These are phyloP conservation scores for Bubalus kerabau DNA, from an alignment of 2,113 vertebrate species.

Conservation along the genomic window DNA sequence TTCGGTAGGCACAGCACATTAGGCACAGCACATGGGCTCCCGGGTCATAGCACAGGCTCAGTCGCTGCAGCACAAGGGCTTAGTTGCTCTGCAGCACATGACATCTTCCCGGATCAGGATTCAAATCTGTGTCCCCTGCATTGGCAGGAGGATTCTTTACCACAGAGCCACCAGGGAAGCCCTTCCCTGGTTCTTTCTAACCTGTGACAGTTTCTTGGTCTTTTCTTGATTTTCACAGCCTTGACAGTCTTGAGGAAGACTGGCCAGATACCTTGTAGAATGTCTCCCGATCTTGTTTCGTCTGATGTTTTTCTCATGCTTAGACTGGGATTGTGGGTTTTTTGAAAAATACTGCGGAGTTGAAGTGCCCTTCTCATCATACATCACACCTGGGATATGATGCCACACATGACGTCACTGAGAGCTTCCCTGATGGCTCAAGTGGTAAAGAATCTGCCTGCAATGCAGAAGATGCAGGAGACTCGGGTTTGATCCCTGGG, in stretches of 20 bases:
- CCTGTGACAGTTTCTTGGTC: not conserved
- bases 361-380: not conserved
- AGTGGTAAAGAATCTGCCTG: not conserved
- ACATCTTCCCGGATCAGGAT: not conserved
- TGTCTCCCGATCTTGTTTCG: not conserved
- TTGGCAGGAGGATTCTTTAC: not conserved
- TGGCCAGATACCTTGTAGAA: not conserved
- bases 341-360: not conserved
- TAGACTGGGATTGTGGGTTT: not conserved
- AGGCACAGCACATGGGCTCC: not conserved
- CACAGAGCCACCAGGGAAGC: not conserved
- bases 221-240: not conserved
- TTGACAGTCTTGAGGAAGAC: not conserved
- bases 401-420: not conserved
- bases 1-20: not conserved
- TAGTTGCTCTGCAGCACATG: not conserved
- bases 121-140: not conserved
- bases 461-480: not conserved
- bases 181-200: not conserved
- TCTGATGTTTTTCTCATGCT: not conserved
- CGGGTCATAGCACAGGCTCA: not conserved
- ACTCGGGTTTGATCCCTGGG: not conserved
- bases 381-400: not conserved
- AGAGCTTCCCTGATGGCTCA: not conserved
- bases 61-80: not conserved